Base-by-base conservation (phyloP, 2,797 vertebrate species). In the Babyrousa celebensis region DNA sequence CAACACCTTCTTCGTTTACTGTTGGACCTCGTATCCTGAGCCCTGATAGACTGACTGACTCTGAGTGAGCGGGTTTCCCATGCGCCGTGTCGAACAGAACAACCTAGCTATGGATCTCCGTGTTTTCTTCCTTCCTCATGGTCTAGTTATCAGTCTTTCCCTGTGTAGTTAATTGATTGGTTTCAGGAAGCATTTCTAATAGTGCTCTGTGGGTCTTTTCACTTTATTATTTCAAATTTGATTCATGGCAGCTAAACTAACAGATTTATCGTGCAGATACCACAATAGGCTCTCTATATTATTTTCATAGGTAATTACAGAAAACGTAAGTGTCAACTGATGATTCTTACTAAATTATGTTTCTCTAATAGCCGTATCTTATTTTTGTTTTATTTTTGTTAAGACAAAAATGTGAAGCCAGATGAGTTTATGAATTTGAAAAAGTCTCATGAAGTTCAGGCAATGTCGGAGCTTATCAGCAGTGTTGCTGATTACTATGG, bases 381-480 rank as follows among this genome's bases (percentile, higher is more conserved):
- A 89, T 80, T 97, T 75, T 94, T 79, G 93, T 93, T 94, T 96
- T 96, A 95, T 96, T 97, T 89, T 94, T 95, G 56, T 89, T 90
- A 85, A 99, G 98, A 82, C 96, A 87, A 96, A 97, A 98, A 89
- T 96, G 43, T 99, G 79, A 99, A 99, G 97, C 98, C 98, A 0
- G 99, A 99, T 95, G 99, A 99, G 94, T 99, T 99, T 96, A 99
- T 99, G 99, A 99, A 99, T 98, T 98, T 97, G 78, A 99, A 99
- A 98, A 99, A 99, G 94, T 99, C 99, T n/a, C 99, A 99, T 96
- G 99, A 99, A 98, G 99, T 99, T 86, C 99, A 99, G 91, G 98
- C 98, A 86, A 99, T 99, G 99, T 99, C 99, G 82, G 99, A 99
- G 95, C 98, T 99, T 74, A 99, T 99, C 89, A 98, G 98, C 75